Evolutionary conservation across 2,888 invertebrate genomes (phyloP).

Genomic region (Macrosoma leucophasiata): DNA sequence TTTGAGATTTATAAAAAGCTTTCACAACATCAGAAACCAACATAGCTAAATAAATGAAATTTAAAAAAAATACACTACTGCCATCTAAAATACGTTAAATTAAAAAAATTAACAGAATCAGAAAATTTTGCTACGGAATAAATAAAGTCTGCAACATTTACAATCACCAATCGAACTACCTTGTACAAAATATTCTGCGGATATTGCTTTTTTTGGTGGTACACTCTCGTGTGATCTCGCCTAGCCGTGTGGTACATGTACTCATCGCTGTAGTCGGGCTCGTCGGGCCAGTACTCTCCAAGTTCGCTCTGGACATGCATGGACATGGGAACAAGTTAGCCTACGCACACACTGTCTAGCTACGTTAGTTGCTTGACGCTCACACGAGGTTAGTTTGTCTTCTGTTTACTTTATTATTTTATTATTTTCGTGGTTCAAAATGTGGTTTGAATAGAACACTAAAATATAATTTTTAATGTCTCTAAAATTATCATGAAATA

Average conservation of each 20-base stretch:
- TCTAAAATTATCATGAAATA: too few species aligned
- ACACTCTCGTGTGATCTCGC: conserved; percentile 63
- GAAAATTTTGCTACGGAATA: too few species aligned
- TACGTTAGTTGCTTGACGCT: conserved; percentile 20
- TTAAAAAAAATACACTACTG: too few species aligned
- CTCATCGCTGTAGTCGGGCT: conserved; percentile 67
- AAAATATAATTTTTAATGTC: too few species aligned
- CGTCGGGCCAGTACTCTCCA: conserved; percentile 59
- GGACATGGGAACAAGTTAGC: conserved; percentile 51
- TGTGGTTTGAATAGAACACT: too few species aligned
- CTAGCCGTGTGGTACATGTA: conserved; percentile 73
- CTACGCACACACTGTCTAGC: conserved; percentile 46
- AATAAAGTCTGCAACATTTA: conserved; percentile 16
- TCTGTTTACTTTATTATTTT: too few species aligned
- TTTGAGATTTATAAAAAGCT: too few species aligned
- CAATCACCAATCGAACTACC: conserved; percentile 41
- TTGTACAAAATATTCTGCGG: conserved; percentile 71
- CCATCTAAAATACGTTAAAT: too few species aligned
- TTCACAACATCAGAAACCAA: too few species aligned
- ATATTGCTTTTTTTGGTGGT: conserved; percentile 71
- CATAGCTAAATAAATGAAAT: too few species aligned
- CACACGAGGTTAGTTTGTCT: conserved; percentile 15
- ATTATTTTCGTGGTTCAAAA: too few species aligned
- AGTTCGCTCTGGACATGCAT: conserved; percentile 61
- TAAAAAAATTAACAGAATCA: too few species aligned